A percentile compares a stretch with the other conserved stretches of the same genome.
Conservation (phyloP, 2,797 vertebrate species). For the Melanotaenia boesemani region DNA sequence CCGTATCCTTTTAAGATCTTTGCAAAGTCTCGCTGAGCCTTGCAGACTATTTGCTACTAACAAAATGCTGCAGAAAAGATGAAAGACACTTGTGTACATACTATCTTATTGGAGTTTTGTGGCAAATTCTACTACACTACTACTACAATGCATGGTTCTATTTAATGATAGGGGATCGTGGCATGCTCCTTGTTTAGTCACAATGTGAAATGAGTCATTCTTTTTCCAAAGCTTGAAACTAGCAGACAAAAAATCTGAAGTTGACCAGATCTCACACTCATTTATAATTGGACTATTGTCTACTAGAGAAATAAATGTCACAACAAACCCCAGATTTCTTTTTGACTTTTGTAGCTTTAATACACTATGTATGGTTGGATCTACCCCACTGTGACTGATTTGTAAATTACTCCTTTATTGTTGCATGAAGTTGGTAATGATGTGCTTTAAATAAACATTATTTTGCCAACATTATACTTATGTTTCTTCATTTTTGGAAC, state of each 20-base stretch:
- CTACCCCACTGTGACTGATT: neutral
- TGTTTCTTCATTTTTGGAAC: neutral
- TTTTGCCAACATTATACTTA: neutral
- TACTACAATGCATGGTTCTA: neutral
- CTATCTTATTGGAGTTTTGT: neutral
- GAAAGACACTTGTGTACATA: neutral
- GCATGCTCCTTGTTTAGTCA: neutral
- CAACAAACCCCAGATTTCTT: neutral
- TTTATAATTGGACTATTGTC: neutral
- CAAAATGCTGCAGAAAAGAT: neutral
- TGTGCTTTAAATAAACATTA: neutral
- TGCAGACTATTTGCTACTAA: neutral
- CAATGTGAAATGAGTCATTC: neutral
- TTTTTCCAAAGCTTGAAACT: neutral
- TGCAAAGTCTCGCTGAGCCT: slow-evolving; percentile 67
- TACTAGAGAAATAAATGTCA: neutral
- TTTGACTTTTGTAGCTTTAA: neutral
- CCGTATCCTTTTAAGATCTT: slow-evolving; percentile 82
- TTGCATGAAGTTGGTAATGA: neutral
- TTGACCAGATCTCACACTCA: neutral
- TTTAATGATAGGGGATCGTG: neutral
- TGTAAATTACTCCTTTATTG: neutral
- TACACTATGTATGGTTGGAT: neutral
- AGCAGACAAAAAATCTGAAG: neutral
- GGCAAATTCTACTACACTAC: neutral